These are phyloP conservation scores for Spisula subtruncata DNA, from an alignment of 2,888 invertebrate species.

Conservation along the genomic window DNA sequence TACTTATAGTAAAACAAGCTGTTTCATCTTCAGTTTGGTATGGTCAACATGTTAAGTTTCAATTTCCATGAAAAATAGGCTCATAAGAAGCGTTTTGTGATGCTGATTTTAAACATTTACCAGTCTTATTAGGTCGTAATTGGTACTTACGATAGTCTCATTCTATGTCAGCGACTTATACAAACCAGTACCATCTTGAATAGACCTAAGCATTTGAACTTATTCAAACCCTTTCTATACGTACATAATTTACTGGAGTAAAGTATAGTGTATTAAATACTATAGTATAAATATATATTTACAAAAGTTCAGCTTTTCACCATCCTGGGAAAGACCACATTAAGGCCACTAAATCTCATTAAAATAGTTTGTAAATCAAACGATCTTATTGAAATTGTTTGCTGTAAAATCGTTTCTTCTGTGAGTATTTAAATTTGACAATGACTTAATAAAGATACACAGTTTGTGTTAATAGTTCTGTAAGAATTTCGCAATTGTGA, in stretches of 20 bases:
- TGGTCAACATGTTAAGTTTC: too few relatives aligned
- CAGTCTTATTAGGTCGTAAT: too few relatives aligned
- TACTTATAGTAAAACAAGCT: too few relatives aligned
- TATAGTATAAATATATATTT: not conserved
- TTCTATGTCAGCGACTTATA: too few relatives aligned
- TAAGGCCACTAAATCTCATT: not conserved
- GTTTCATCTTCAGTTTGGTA: too few relatives aligned
- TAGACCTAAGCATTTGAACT: not conserved
- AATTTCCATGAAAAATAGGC: too few relatives aligned
- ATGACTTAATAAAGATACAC: not conserved
- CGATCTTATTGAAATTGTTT: not conserved
- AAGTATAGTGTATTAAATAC: too few relatives aligned
- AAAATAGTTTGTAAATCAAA: not conserved
- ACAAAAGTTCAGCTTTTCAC: conserved; percentile 13
- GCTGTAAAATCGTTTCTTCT: not conserved
- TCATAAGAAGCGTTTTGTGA: too few relatives aligned
- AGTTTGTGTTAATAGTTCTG: not conserved
- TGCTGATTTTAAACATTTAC: too few relatives aligned
- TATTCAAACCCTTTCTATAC: conserved; percentile 16
- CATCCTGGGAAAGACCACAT: not conserved
- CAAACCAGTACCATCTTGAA: not conserved
- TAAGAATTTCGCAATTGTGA: not conserved
- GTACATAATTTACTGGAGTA: not conserved
- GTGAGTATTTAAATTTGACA: not conserved
- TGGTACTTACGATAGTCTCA: too few relatives aligned